Evolutionary conservation across 2,797 vertebrate species (phyloP).

Genomic region (Sphenodon punctatus): DNA sequence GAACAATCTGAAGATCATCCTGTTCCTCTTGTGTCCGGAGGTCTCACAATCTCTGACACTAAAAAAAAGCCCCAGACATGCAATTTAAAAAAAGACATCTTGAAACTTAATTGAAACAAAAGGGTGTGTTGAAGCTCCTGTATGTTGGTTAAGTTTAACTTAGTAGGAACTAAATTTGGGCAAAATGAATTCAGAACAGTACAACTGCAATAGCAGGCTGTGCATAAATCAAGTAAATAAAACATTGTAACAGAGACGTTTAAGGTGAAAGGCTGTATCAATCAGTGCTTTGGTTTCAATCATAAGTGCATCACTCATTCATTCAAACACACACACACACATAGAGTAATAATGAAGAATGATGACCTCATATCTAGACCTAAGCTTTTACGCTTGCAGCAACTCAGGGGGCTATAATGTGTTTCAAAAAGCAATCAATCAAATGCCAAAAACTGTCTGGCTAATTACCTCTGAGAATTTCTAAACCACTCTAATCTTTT

Average conservation of each 20-base stretch:
- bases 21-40: too few relatives aligned
- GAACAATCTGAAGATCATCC: too few relatives aligned
- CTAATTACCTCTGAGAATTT: slow-evolving; percentile 62
- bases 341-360: slow-evolving; percentile 67
- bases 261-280: slow-evolving; percentile 31
- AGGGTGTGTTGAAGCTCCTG: too few relatives aligned
- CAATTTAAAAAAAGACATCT: too few relatives aligned
- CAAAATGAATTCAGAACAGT: too few relatives aligned
- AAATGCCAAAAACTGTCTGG: slow-evolving; percentile 48
- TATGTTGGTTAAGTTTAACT: too few relatives aligned
- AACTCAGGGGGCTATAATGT: slow-evolving; percentile 56
- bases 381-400: slow-evolving; percentile 69
- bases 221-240: slow-evolving; percentile 34
- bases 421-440: slow-evolving; percentile 66
- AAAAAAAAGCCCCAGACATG: too few relatives aligned
- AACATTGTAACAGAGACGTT: slow-evolving; percentile 6
- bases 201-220: too few relatives aligned
- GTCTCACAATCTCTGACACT: too few relatives aligned
- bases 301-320: slow-evolving; percentile 45
- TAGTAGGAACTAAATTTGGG: too few relatives aligned
- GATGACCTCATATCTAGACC: slow-evolving; percentile 74
- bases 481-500: slow-evolving; percentile 37
- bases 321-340: slow-evolving; percentile 42
- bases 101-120: too few relatives aligned
- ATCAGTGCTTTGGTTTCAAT: slow-evolving; percentile 57